Percentiles rank a stretch among this genome's conserved stretches.
These are phyloP conservation scores for Cheilosia scutellata DNA, from an alignment of 2,888 invertebrate genomes.

Conservation along the genomic window DNA sequence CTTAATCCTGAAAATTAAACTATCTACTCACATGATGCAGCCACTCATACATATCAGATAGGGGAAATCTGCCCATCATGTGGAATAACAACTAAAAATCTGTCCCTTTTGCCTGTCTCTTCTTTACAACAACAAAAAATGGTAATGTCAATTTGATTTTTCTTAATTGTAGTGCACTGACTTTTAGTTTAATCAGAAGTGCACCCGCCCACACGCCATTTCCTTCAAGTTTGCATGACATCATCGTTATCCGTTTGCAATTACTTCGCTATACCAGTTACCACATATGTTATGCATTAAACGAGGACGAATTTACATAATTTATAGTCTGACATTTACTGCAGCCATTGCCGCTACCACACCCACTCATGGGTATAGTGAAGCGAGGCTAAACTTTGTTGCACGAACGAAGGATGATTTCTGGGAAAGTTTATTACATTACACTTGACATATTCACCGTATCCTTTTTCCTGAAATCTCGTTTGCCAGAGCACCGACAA, in stretches of 20 bases:
- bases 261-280: conserved; percentile 1
- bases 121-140: too few species aligned
- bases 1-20: too few species aligned
- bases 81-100: too few species aligned
- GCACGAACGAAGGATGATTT: conserved; percentile 41
- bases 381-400: conserved; percentile 50
- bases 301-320: conserved; percentile 69
- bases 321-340: conserved; percentile 70
- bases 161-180: not conserved
- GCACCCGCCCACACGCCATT: conserved; percentile 21
- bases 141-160: not conserved
- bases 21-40: too few species aligned
- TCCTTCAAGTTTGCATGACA: conserved; percentile 61
- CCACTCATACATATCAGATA: too few species aligned
- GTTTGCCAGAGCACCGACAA: conserved; percentile 4
- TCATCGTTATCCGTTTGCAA: conserved; percentile 53
- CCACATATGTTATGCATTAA: conserved; percentile 62
- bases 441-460: conserved; percentile 67
- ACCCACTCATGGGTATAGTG: conserved; percentile 3
- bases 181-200: conserved; percentile 1
- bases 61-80: too few species aligned
- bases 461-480: conserved; percentile 27
- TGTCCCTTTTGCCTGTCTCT: too few species aligned
- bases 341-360: conserved; percentile 38
- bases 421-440: conserved; percentile 64